phyloP scores from a whole-genome alignment of 2,888 invertebrate species.

The Anorthoa munda region DNA sequence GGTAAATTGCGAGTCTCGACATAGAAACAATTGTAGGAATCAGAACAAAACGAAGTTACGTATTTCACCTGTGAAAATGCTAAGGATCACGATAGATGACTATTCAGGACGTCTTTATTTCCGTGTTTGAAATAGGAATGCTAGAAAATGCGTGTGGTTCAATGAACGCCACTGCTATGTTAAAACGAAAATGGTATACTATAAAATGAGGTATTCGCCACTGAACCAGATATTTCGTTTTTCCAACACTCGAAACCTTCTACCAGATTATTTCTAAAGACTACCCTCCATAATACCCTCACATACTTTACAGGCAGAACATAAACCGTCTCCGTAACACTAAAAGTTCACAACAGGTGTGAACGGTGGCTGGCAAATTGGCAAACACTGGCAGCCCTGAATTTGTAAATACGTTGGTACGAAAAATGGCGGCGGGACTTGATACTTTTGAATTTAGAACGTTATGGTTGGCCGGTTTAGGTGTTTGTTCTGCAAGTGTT shows the following conservation, averaged over 20 bases:
- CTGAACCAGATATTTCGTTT: slow-evolving; percentile 13
- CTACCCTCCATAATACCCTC: slow-evolving; percentile 26
- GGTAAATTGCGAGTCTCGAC: not conserved
- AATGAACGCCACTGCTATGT: no score
- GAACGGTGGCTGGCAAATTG: slow-evolving; percentile 63
- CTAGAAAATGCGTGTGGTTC: no score
- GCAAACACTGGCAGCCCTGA: slow-evolving; percentile 54
- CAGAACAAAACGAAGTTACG: no score
- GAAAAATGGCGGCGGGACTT: slow-evolving; percentile 49
- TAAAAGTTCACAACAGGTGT: slow-evolving; percentile 79
- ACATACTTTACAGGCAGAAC: slow-evolving; percentile 38
- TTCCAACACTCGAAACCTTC: slow-evolving; percentile 6
- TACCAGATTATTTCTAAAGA: slow-evolving; percentile 30
- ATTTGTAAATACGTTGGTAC: slow-evolving; percentile 55
- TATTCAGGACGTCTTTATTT: no score
- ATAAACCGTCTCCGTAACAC: slow-evolving; percentile 58
- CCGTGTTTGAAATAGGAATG: no score
- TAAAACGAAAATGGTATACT: not conserved
- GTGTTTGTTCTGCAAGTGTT: slow-evolving; percentile 5
- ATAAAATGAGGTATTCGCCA: not conserved
- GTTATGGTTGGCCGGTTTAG: slow-evolving; percentile 2
- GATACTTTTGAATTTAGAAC: slow-evolving; percentile 49
- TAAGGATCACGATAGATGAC: no score
- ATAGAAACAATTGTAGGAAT: not conserved
- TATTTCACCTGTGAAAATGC: no score